Percentiles rank a stretch among this genome's conserved stretches.
These are phyloP conservation scores for Mallotus villosus DNA, from an alignment of 2,797 vertebrate genomes.

Conservation along the genomic window DNA sequence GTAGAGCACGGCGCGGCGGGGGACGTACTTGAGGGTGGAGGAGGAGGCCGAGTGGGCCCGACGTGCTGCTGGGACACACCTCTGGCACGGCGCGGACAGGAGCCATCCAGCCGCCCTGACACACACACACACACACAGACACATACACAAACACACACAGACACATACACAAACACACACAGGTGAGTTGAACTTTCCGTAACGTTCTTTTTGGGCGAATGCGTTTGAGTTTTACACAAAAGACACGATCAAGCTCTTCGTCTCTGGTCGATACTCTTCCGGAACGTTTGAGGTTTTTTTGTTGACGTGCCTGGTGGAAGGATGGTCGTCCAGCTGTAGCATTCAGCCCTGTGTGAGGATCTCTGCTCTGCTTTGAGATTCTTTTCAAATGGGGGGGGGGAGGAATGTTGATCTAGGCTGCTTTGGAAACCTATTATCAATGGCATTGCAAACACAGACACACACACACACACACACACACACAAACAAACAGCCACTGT, in stretches of 20 bases:
- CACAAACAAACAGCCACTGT: slow-evolving; percentile 21
- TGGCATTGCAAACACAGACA: slow-evolving; percentile 26
- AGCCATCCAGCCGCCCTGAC: slow-evolving; percentile 34
- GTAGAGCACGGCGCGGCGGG: slow-evolving; percentile 92
- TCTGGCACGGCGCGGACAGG: slow-evolving; percentile 39
- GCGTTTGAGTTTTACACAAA: too few species aligned
- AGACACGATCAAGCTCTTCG: too few species aligned
- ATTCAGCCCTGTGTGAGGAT: too few species aligned
- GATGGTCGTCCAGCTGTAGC: too few species aligned
- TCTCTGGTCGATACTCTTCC: too few species aligned
- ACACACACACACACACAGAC: slow-evolving; percentile 9
- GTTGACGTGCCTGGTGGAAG: too few species aligned
- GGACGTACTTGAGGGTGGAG: slow-evolving; percentile 79
- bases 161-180: slow-evolving; percentile 15
- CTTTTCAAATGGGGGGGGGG: too few species aligned
- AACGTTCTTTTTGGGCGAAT: too few species aligned
- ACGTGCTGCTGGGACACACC: slow-evolving; percentile 47
- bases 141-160: slow-evolving; percentile 18
- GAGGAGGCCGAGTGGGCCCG: slow-evolving; percentile 65
- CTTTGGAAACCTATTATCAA: neutral
- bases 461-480: slow-evolving; percentile 13
- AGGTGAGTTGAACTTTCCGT: neutral
- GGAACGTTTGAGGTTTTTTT: too few species aligned
- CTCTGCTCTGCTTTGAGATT: too few species aligned
- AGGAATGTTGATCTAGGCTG: too few species aligned